Conservation (phyloP, 2,113 vertebrate species). For the Thamnaconus septentrionalis region DNA sequence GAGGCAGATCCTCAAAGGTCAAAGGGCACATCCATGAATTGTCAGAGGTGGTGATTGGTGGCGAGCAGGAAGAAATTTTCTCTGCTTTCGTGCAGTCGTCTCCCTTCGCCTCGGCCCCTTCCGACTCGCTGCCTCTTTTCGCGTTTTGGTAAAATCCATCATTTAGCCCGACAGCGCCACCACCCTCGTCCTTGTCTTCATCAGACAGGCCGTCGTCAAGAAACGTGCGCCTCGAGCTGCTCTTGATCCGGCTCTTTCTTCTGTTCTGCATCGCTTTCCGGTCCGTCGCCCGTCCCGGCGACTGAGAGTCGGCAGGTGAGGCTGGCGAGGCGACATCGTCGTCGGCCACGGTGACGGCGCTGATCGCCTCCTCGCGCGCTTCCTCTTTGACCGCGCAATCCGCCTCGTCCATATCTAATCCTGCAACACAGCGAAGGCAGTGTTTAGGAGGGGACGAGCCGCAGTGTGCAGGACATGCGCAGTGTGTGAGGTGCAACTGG, state of each 20-base stretch:
- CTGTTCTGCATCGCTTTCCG: slow-evolving; percentile 26
- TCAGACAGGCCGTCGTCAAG: slow-evolving; percentile 49
- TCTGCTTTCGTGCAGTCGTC: slow-evolving; percentile 24
- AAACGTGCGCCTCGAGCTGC: slow-evolving; percentile 58
- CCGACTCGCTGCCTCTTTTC: background rate
- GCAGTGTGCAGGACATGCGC: background rate
- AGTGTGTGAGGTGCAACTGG: background rate
- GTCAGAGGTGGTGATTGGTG: slow-evolving; percentile 20
- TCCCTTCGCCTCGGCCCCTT: slow-evolving; percentile 2
- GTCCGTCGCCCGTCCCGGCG: slow-evolving; percentile 10
- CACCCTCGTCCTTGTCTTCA: slow-evolving; percentile 35
- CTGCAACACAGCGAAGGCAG: slow-evolving; percentile 59
- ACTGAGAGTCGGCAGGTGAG: slow-evolving; percentile 10
- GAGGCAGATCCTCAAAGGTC: slow-evolving; percentile 55
- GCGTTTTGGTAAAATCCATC: too few species aligned
- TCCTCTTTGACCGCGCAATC: slow-evolving; percentile 37
- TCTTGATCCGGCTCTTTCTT: slow-evolving; percentile 64
- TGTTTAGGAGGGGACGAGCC: slow-evolving; percentile 7
- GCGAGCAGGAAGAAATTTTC: slow-evolving; percentile 15
- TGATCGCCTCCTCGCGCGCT: slow-evolving; percentile 30
- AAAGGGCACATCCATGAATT: slow-evolving; percentile 73
- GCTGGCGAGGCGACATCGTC: too few species aligned
- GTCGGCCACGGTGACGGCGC: slow-evolving; percentile 15
- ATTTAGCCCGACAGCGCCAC: background rate
- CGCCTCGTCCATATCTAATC: slow-evolving; percentile 43